These are phyloP conservation scores for Chionoecetes opilio DNA, from an alignment of 1,140 invertebrate species.

Conservation along the genomic window DNA sequence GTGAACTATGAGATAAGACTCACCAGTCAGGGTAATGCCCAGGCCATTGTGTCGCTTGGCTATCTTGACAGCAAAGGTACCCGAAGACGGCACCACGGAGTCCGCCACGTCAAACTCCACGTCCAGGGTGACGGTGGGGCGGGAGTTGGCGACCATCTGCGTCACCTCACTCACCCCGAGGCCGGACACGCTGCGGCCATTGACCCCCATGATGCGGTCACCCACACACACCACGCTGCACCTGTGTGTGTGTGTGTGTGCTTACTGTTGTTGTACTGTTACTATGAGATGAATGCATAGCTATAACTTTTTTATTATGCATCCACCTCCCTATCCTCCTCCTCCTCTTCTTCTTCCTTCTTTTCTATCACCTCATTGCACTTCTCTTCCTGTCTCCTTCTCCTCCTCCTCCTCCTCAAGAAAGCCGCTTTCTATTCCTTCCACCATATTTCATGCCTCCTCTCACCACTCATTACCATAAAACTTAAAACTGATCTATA, in stretches of 20 bases:
- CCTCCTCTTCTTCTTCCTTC: too few relatives aligned
- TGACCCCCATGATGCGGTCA: constrained; percentile 92
- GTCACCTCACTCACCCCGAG: constrained; percentile 85
- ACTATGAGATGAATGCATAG: too few relatives aligned
- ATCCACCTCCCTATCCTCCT: neutral
- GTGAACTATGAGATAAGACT: constrained; percentile 77
- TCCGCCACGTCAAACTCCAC: constrained; percentile 97
- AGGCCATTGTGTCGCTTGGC: constrained; percentile 90
- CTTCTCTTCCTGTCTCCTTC: too few relatives aligned
- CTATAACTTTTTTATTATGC: too few relatives aligned
- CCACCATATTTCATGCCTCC: too few relatives aligned
- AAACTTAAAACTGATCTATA: too few relatives aligned
- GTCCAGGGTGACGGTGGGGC: constrained; percentile 85
- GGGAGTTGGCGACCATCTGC: constrained; percentile 84
- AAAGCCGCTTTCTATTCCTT: too few relatives aligned
- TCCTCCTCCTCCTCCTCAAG: too few relatives aligned
- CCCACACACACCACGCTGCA: constrained; percentile 92
- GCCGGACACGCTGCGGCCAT: constrained; percentile 86
- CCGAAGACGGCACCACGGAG: constrained; percentile 94
- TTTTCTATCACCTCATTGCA: too few relatives aligned
- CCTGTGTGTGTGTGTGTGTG: too few relatives aligned
- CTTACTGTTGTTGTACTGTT: too few relatives aligned
- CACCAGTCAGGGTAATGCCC: constrained; percentile 94
- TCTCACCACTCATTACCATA: too few relatives aligned
- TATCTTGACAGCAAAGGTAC: constrained; percentile 95